Evolutionary conservation across 2,113 vertebrate genomes (phyloP).

Genomic region (Silurus asotus): DNA sequence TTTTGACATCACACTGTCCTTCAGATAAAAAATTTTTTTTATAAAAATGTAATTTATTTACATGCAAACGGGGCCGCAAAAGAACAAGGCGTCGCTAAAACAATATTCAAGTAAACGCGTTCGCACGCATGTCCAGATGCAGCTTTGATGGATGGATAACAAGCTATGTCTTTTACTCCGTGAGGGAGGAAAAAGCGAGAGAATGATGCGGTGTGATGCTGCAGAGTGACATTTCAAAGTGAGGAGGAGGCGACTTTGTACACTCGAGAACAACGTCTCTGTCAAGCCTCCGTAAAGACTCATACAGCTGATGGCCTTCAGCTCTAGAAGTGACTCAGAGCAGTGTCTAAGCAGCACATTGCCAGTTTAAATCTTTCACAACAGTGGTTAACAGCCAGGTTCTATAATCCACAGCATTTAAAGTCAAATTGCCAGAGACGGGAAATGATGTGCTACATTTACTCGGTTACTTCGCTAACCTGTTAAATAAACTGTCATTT

Average conservation of each 20-base stretch:
- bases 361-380: not conserved
- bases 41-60: not conserved
- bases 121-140: constrained; percentile 12
- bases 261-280: constrained; percentile 31
- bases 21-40: not conserved
- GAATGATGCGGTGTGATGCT: constrained; percentile 11
- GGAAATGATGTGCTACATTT: not conserved
- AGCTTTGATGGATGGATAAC: constrained; percentile 27
- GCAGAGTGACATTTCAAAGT: constrained; percentile 39
- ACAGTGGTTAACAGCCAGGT: not conserved
- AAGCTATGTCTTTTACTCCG: not conserved
- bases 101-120: constrained; percentile 18
- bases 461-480: not conserved
- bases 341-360: not conserved
- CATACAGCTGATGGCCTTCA: constrained; percentile 19
- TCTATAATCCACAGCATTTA: not conserved
- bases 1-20: not conserved
- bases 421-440: not conserved
- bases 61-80: not conserved
- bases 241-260: constrained; percentile 30
- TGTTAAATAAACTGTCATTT: not conserved
- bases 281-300: not conserved
- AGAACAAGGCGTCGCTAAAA: not conserved
- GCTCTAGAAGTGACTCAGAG: constrained; percentile 14
- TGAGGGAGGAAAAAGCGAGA: constrained; percentile 6